Base-by-base conservation (phyloP, 2,888 invertebrate genomes). In the Asteroscopus sphinx region DNA sequence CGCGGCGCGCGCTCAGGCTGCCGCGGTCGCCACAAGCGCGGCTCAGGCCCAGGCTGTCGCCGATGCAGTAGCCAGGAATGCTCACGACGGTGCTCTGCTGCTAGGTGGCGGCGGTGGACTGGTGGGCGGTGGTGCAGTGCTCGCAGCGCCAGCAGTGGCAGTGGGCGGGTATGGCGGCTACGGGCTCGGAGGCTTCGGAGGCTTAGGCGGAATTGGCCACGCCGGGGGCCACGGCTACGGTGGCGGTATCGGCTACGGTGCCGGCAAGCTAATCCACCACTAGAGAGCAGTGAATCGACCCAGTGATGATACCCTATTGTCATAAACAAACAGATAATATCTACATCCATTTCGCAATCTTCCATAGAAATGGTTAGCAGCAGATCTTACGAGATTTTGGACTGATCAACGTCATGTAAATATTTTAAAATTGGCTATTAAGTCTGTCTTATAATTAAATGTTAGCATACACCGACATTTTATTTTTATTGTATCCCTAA, bases 341-440 rank as follows among this genome's bases (percentile, higher is more conserved):
- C 88, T 91, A 88, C 85, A 88, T 80, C 90, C 90, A 88, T 92
- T 92, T 92, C 89, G 65, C 68, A 74, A 78, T 69, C 68, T 80
- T 82, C 72, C 53, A 78, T 77, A 74, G 90, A 92, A 92, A 91
- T 90, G 90, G 91, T 86, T 85, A 85, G 86, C 88, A 87, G 91
- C 90, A 89, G 85, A 89, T 87, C 81, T 85, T 83, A 79, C 66
- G 76, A 79, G 70, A 77, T 68, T 72, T 79, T 73, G 76, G 79
- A 84, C 80, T 84, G 83, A 84, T 78, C 80, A 83, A 81, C 82
- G 77, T 83, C 80, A 73, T 85, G 82, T 85, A 83, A 82, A 82
- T 83, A 70, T 77, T 79, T 68, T 70, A 66, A 76, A 78, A 79
- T 79, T 77, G 73, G 69, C 78, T 80, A 78, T 52, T 69, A 73